Evolutionary conservation across 2,797 vertebrate genomes (phyloP).

Genomic region (Dermochelys coriacea): DNA sequence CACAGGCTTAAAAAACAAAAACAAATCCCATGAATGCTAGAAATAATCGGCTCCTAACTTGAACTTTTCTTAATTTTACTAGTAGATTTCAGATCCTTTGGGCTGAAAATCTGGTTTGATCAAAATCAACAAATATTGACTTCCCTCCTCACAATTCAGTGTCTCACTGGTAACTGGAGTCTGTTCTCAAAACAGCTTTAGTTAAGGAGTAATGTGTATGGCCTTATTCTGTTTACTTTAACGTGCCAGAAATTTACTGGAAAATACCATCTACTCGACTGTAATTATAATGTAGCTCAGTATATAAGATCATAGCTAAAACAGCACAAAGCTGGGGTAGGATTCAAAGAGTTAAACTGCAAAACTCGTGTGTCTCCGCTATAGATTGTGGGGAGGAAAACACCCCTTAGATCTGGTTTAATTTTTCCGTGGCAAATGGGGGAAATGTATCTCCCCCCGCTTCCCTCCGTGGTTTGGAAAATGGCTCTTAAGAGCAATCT

Average conservation of each 20-base stretch:
- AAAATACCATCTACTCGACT: neutral
- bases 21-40: neutral
- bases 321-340: neutral
- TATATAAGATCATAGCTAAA: neutral
- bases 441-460: neutral
- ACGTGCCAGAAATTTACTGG: neutral
- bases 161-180: neutral
- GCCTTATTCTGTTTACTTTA: neutral
- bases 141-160: neutral
- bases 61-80: neutral
- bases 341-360: neutral
- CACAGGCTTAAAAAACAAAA: neutral
- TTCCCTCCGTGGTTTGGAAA: neutral
- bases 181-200: neutral
- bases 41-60: neutral
- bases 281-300: neutral
- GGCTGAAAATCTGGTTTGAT: neutral
- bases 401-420: conserved; percentile 53
- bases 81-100: neutral
- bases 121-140: neutral
- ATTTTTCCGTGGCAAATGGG: conserved; percentile 55
- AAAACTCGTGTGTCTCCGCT: conserved; percentile 6
- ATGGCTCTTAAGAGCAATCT: neutral
- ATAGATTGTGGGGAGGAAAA: conserved; percentile 57
- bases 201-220: neutral